Base-by-base conservation (phyloP, 2,797 vertebrate species). In the Tapera naevia region DNA sequence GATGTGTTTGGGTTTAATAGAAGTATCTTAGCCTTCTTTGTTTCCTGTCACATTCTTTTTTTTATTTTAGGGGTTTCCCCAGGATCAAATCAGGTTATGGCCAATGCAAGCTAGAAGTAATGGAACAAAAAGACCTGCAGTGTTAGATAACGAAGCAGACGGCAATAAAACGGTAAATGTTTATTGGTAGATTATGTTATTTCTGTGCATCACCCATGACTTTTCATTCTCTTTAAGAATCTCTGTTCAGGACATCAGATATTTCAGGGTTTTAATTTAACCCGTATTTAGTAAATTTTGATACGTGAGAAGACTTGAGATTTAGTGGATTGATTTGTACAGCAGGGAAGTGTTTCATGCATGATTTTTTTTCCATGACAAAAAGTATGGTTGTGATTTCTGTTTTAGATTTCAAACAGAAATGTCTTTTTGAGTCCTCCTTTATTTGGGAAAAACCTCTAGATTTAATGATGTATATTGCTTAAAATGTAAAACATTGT, bases 51-150 rank as follows among this genome's bases (percentile, higher is more conserved):
- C 14, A 27, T 45, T 64, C 93, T 75, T 72, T 75, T 24, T 46
- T 82, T 82, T 69, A 27, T 89, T 95, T 67, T 97, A 99, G 99
- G 99, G 99, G 93, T 99, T 99, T 98, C 99, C 99, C 91, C 99
- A 99, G 97, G 99, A 99, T 98, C 99, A 99, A 97, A 99, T 99
- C 98, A 98, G 99, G 89, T 98, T 99, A 95, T 99, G 99, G 99
- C 99, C 99, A 93, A 99, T 99, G 99, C 99, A 99, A 97, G 99
- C 99, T 24, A 98, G 99, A 95, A 99, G 99, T 98, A 99, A 99
- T 17, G 99, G 99, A 94, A 99, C 99, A 85, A 99, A 99, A 96
- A 98, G 99, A 53, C 99, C 99, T 2, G 99, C 99, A 41, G 99
- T 99, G 99, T 97, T 99, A 74, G 99, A 99, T 97, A 99, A 99